Base-by-base conservation (phyloP, 2,113 vertebrate species). In the Mugil cephalus region DNA sequence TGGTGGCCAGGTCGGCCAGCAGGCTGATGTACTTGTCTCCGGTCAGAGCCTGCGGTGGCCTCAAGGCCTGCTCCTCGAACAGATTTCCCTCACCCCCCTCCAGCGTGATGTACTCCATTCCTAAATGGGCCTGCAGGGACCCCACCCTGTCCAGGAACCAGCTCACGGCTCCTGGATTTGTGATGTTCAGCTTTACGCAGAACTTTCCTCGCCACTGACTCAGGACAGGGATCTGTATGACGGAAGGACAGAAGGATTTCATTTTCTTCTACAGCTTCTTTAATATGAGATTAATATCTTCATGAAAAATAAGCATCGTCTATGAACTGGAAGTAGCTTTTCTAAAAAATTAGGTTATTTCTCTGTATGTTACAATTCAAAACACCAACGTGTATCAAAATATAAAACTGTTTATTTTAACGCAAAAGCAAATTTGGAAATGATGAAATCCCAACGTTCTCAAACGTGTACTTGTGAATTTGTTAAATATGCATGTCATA, bases 131-230 rank as follows among this genome's bases (percentile, higher is more conserved):
- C 85, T 51, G 90, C 59, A 96, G 80, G 39, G 42, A 84, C 15
- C 18, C 93, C 75, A 95, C 94, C 6, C 89, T 91, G 1, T 94
- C 93, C 92, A 96, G 84, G 86, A 93, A 96, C 96, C 96, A 97
- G 84, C 72, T 77, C 42, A 93, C 91, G 0, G 95, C 96, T 11
- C 53, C 91, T n/a, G 94, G 87, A 17, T 94, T 96, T 75, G 92
- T 95, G 84, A 95, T 85, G 15, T 97, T 96, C 55, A 97, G 91
- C 86, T 95, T 95, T 45, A 95, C 94, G 0, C 95, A 95, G 68
- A 95, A 95, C 73, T 64, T 93, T 18, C 95, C 95, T 82, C 85
- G 94, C 96, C 96, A 97, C 38, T 86, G 93, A 68, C 90, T 94
- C 89, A 97, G 90, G 83, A 97, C 77, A 0, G 95, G 96, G 54